Conservation (phyloP, 1,140 invertebrate species). For the Tetragonula clypearis region DNA sequence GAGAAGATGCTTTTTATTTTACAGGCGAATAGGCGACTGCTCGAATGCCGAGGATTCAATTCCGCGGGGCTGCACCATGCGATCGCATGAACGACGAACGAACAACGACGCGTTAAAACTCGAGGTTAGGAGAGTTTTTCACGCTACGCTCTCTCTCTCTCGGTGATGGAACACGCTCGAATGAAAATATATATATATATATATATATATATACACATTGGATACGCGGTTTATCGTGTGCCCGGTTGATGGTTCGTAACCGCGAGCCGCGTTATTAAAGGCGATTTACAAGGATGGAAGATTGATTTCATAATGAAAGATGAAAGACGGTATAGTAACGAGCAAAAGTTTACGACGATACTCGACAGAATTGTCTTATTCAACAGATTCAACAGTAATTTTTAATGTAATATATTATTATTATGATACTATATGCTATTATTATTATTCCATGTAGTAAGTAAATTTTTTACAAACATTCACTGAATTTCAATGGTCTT, state of each 20-base stretch:
- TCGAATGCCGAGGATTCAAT: background rate
- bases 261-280: background rate
- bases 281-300: conserved; percentile 39
- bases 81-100: background rate
- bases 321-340: background rate
- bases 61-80: background rate
- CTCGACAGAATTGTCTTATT: too few relatives aligned
- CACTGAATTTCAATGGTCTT: too few relatives aligned
- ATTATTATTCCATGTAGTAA: too few relatives aligned
- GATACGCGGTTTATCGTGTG: background rate
- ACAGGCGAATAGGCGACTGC: background rate
- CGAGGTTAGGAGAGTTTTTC: background rate
- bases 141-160: background rate
- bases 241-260: background rate
- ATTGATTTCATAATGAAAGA: conserved; percentile 55
- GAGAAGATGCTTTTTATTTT: background rate
- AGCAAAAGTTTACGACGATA: too few relatives aligned
- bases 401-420: too few relatives aligned
- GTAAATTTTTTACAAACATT: too few relatives aligned
- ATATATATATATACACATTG: too few relatives aligned
- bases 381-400: too few relatives aligned
- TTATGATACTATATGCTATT: too few relatives aligned
- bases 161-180: background rate
- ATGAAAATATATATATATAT: too few relatives aligned
- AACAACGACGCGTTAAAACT: background rate